Conservation (phyloP, 2,113 vertebrate species). For the Eclectus roratus region DNA sequence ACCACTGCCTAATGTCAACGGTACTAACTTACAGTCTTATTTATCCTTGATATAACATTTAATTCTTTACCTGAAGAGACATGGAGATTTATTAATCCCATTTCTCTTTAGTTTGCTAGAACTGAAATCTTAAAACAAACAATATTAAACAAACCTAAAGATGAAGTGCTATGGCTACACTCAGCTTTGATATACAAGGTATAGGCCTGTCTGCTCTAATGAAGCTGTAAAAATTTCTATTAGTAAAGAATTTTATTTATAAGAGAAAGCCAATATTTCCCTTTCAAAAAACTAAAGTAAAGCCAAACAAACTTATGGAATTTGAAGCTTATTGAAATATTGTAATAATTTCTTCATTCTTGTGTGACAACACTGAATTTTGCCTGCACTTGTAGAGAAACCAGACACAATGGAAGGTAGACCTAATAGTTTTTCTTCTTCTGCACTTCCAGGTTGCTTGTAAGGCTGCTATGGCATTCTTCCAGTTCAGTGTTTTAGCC, state of each 20-base stretch:
- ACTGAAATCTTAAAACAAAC: not conserved
- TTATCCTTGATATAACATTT: not conserved
- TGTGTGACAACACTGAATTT: not conserved
- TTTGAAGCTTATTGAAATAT: not conserved
- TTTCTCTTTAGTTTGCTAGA: not conserved
- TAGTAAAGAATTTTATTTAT: not conserved
- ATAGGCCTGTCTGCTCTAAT: not conserved
- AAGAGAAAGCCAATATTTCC: not conserved
- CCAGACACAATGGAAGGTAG: not conserved
- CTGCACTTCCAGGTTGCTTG: constrained; percentile 74
- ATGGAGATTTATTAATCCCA: not conserved
- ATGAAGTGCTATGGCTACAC: not conserved
- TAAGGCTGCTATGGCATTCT: constrained; percentile 84
- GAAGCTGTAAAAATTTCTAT: not conserved
- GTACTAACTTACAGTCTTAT: constrained; percentile 54
- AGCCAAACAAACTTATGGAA: not conserved
- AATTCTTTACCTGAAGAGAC: not conserved
- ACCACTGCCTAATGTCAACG: constrained; percentile 88
- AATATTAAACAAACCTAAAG: not conserved
- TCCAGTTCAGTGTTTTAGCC: constrained; percentile 89
- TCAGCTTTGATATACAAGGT: not conserved
- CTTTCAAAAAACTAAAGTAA: not conserved
- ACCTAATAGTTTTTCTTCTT: not conserved
- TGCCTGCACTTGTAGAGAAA: not conserved
- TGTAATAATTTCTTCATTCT: not conserved